Percentiles rank a stretch among this genome's conserved stretches.
phyloP scores from a whole-genome alignment of 1,140 invertebrate genomes.

The Berghia stephanieae region DNA sequence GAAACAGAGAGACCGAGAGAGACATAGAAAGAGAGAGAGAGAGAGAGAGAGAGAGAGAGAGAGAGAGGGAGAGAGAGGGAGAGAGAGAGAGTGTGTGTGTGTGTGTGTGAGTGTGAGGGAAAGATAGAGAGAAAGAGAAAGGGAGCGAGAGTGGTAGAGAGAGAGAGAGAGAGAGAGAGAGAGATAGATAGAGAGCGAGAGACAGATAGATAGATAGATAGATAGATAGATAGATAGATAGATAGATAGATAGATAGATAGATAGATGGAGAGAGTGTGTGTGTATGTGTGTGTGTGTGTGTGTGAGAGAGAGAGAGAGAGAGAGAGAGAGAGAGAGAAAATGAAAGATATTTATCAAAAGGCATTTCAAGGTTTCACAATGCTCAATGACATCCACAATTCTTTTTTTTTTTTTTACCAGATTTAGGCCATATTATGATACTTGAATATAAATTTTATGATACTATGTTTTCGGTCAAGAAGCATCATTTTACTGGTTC shows the following conservation, averaged over 20 bases:
- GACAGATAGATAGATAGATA: not conserved
- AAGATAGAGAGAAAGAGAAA: slow-evolving; percentile 1
- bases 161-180: slow-evolving; percentile 23
- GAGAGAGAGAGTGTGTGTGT: not conserved
- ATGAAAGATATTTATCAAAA: no score
- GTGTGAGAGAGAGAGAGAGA: not conserved
- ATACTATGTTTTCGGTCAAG: no score
- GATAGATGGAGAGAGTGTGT: not conserved
- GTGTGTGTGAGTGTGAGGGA: slow-evolving; percentile 12
- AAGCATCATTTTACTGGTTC: no score
- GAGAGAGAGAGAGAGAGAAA: no score
- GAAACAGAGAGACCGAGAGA: not conserved
- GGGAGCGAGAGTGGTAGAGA: slow-evolving; percentile 18
- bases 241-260: not conserved
- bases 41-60: slow-evolving; percentile 28
- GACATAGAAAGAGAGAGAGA: slow-evolving; percentile 20
- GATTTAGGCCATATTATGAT: no score
- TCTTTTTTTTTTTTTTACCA: no score
- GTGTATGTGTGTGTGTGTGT: no score
- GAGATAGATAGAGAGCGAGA: not conserved
- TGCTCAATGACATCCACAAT: no score
- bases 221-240: slow-evolving; percentile 3
- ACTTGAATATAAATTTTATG: no score
- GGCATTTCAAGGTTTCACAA: no score
- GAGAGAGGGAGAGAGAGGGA: not conserved